These are phyloP conservation scores for Samia ricini DNA, from an alignment of 1,140 invertebrate genomes.

Conservation along the genomic window DNA sequence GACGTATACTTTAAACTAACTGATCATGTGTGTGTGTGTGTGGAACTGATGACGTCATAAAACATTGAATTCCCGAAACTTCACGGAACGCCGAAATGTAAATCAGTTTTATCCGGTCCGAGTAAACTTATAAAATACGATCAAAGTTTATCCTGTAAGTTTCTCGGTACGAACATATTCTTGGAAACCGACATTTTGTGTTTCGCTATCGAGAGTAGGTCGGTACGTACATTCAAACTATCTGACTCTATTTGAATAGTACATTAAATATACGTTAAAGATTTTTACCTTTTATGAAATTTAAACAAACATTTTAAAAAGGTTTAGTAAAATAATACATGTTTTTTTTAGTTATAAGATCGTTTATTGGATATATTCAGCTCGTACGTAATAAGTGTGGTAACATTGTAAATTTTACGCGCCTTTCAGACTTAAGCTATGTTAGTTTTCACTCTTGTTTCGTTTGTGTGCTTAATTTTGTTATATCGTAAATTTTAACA, in stretches of 20 bases:
- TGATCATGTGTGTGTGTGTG: too few species aligned
- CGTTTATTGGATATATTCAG: too few species aligned
- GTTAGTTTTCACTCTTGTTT: too few species aligned
- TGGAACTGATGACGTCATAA: not conserved
- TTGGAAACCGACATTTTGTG: constrained; percentile 4
- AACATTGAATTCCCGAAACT: not conserved
- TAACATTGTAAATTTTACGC: too few species aligned
- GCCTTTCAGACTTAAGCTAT: too few species aligned
- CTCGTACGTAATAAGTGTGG: too few species aligned
- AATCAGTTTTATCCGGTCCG: not conserved
- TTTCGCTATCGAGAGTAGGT: not conserved
- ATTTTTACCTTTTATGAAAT: too few species aligned
- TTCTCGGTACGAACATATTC: constrained; percentile 10
- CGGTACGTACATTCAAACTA: not conserved
- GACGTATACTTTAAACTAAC: not conserved
- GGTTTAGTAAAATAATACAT: too few species aligned
- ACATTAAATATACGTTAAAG: not conserved
- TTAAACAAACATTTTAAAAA: too few species aligned
- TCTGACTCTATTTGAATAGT: not conserved
- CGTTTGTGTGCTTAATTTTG: too few species aligned
- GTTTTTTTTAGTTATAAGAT: too few species aligned
- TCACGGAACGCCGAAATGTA: not conserved
- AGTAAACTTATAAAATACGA: constrained; percentile 8
- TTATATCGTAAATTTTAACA: too few species aligned
- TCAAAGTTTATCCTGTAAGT: constrained; percentile 8